Base-by-base conservation (phyloP, 1,140 invertebrate species). In the Oedothorax gibbosus region DNA sequence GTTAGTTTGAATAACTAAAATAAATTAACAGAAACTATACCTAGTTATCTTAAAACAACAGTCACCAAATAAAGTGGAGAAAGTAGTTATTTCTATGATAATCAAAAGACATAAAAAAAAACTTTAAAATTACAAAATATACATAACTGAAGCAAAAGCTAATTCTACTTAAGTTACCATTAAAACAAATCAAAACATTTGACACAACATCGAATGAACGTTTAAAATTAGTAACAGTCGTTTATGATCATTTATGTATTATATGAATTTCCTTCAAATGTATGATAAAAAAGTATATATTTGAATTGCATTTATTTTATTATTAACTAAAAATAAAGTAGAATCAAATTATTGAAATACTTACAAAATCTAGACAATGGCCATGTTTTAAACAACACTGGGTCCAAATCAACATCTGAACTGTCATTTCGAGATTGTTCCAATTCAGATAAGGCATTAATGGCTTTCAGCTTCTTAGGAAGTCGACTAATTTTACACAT, bases 331-430 rank as follows among this genome's bases (percentile, higher is more conserved):
- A 64, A 8, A 15, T 20, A 64, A 64, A 18, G 14, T 20, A 64
- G 10, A 12, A 12, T 64, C n/a, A 14, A 18, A 5, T 65, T 0
- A 65, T 65, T 65, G 10, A 15, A 15, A 65, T n/a, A 80, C 77
- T 80, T 69, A 80, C 77, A 68, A 57, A 69, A 69, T 57, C 14
- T 49, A 9, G 64, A 80, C 7, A 80, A 68, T 56, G 72, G 53
- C 72, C 15, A 57, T 18, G 72, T 18, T 69, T 69, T 15, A 35
- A 66, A 69, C 9, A 12, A 66, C 2, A 65, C 49, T 4, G 18
- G 18, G 66, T 65, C 20, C n/a, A 15, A 65, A 66, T 66, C 12
- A 20, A 15, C 49, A 73, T 73, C 71, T 20, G 35, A 35, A 35
- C 35, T 35, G 35, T 35, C 35, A 5, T 35, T 35, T 35, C 14